phyloP scores from a whole-genome alignment of 2,797 vertebrate species.

The Nyctalus aviator region DNA sequence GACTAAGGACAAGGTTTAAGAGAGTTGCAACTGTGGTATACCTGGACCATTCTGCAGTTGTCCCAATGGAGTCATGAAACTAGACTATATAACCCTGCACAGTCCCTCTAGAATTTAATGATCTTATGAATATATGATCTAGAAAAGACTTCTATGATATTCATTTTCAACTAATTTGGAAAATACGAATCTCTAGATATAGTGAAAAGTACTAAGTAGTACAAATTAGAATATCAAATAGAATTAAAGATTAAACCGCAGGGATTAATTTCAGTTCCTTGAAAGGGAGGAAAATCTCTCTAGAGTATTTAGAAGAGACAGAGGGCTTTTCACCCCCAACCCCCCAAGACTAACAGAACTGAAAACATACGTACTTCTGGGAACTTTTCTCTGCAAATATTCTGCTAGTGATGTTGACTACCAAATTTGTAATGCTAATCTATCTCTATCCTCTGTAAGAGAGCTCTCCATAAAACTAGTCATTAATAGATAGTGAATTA shows the following conservation, averaged over 20 bases:
- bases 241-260: background rate
- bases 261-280: background rate
- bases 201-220: background rate
- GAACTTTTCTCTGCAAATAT: background rate
- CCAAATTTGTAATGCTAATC: background rate
- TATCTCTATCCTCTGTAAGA: background rate
- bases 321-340: background rate
- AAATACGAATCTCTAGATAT: background rate
- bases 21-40: background rate
- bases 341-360: background rate
- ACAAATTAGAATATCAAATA: background rate
- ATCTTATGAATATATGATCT: background rate
- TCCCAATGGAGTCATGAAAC: background rate
- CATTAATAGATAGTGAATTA: background rate
- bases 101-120: background rate
- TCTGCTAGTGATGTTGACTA: background rate
- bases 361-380: constrained; percentile 15
- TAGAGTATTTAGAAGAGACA: background rate
- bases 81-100: background rate
- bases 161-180: background rate
- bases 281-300: background rate
- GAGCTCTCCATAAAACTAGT: background rate
- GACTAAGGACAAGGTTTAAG: background rate
- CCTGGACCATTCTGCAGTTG: background rate
- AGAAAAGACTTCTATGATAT: constrained; percentile 10